Conservation (phyloP, 2,113 vertebrate species). For the Xiphophorus maculatus region DNA sequence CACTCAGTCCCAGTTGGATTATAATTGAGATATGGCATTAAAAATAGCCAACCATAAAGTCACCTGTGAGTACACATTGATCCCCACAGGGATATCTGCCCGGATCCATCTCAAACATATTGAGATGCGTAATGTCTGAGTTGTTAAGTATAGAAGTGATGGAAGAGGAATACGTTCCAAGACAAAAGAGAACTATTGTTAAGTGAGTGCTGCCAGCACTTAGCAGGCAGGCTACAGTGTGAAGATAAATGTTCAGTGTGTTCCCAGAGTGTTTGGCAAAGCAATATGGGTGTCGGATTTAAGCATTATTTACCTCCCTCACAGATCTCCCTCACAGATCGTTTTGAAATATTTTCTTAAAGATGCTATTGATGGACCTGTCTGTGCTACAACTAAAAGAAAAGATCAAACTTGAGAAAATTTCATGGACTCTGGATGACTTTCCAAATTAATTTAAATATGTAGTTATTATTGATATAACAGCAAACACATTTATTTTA, state of each 20-base stretch:
- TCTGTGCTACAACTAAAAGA: not conserved
- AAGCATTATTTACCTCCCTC: not conserved
- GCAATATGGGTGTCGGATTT: conserved; percentile 25
- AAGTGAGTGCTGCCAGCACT: conserved; percentile 31
- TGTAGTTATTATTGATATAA: not conserved
- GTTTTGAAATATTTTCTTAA: not conserved
- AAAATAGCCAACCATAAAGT: conserved; percentile 29
- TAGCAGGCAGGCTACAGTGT: conserved; percentile 9
- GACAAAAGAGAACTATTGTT: conserved; percentile 19
- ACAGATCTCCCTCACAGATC: not conserved
- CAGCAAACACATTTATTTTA: not conserved
- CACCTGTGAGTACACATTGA: conserved; percentile 7
- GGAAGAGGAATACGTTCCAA: conserved; percentile 14
- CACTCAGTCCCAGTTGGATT: conserved; percentile 27
- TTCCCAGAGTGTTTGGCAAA: conserved; percentile 30
- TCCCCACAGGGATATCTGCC: not conserved
- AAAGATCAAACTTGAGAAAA: not conserved
- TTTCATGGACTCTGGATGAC: not conserved
- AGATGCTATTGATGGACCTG: not conserved
- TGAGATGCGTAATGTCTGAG: conserved; percentile 8
- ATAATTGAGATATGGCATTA: conserved; percentile 25
- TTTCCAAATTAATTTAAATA: not conserved
- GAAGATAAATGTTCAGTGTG: conserved; percentile 28
- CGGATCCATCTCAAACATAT: not conserved
- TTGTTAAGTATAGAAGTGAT: conserved; percentile 22